Evolutionary conservation across 2,888 invertebrate species (phyloP).

Genomic region (Dasypogon diadema): DNA sequence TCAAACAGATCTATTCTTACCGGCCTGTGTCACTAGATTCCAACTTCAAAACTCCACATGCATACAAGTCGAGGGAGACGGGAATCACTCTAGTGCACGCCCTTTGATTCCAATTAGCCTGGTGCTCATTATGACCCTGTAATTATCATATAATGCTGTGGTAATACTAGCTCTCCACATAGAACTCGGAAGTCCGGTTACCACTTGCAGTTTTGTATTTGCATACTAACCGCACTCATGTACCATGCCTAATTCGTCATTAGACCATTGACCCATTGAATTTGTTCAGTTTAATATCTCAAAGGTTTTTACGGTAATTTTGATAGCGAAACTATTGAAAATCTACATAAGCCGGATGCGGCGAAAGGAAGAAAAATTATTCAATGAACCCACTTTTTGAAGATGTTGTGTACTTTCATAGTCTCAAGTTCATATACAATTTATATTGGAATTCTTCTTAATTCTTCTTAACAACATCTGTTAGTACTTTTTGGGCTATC

Average conservation of each 20-base stretch:
- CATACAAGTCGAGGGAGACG: background rate
- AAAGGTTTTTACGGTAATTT: background rate
- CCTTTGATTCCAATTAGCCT: background rate
- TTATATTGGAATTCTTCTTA: too few species aligned
- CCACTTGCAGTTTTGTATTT: conserved; percentile 19
- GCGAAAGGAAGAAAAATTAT: too few species aligned
- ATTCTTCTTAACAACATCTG: too few species aligned
- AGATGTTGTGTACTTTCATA: background rate
- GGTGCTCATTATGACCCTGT: conserved; percentile 1
- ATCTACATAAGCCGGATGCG: too few species aligned
- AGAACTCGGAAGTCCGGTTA: background rate
- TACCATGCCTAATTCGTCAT: conserved; percentile 26
- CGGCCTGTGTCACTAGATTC: background rate
- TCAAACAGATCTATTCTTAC: conserved; percentile 13
- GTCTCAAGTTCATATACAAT: background rate
- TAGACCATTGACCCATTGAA: conserved; percentile 1
- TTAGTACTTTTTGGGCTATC: too few species aligned
- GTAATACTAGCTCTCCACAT: conserved; percentile 7
- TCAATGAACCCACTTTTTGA: too few species aligned
- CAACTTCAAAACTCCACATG: background rate
- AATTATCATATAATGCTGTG: conserved; percentile 36
- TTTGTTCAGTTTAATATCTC: conserved; percentile 6
- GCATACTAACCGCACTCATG: conserved; percentile 32
- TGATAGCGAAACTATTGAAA: too few species aligned
- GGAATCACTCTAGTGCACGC: background rate